Evolutionary conservation across 2,113 vertebrate species (phyloP), one percentile per base, ranked within the genome.

Genomic region (Melanerpes aurifrons): DNA sequence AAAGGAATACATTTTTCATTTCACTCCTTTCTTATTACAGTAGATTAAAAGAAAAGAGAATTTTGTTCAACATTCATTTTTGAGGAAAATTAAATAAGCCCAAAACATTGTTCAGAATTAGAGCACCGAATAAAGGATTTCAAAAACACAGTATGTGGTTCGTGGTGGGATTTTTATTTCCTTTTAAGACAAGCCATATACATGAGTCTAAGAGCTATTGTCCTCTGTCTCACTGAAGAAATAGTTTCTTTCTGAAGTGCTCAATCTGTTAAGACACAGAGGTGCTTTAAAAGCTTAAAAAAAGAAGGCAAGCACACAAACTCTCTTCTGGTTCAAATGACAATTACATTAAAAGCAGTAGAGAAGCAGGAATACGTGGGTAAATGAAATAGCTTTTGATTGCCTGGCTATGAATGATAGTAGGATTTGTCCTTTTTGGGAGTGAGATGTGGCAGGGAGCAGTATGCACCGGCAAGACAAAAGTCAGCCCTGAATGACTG

Each of bases 31-130:
- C 93, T 96, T 96, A 86, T 94, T 95, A 94, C 92, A 84, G 81
- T 84, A 94, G 92, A 96, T 96, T 96, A 93, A 91, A 96, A 90
- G 86, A 68, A 61, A 54, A 87, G 20, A 86, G 56, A 90, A 70
- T 96, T 97, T 95, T 94, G 79, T 93, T 96, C 95, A 86, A 89
- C 88, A 88, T 95, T 92, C 92, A 87, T 21, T 96, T 96, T 94
- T 90, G 73, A 94, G 73, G 63, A 92, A 84, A 96, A 96, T 96
- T 96, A 96, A 97, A 96, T 93, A 95, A 95, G 90, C 76, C 63
- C 86, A 92, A 97, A 97, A 94, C 91, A 95, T 95, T 96, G 96
- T 96, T 95, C 92, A 80, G 94, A 95, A 96, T 96, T 95, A 96
- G 76, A 96, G 66, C 45, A 67, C 35, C 61, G 91, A 93, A 94